Conservation (phyloP, 2,797 vertebrate species). For the Aplochiton taeniatus region DNA sequence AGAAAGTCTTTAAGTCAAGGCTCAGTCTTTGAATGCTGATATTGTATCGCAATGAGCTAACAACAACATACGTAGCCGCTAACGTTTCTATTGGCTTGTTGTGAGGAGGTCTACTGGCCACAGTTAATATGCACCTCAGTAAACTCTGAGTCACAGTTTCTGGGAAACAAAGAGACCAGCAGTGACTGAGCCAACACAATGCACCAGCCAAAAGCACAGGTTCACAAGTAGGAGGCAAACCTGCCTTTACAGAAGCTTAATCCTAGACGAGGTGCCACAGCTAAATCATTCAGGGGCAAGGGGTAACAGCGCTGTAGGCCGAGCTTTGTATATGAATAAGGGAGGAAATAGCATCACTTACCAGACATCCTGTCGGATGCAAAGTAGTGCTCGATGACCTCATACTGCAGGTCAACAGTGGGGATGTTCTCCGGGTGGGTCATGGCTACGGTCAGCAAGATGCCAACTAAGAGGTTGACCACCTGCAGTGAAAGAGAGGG, state of each 20-base stretch:
- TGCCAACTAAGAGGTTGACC: slow-evolving; percentile 95
- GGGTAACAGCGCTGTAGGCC: background rate
- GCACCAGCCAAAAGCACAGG: slow-evolving; percentile 14
- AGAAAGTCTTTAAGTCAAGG: background rate
- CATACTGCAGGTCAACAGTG: slow-evolving; percentile 93
- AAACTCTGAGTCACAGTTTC: slow-evolving; percentile 47
- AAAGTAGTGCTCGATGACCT: slow-evolving; percentile 97
- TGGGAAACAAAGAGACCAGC: slow-evolving; percentile 33
- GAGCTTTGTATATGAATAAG: background rate
- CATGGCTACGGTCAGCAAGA: slow-evolving; percentile 94
- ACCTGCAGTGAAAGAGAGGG: slow-evolving; percentile 74
- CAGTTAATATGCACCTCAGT: no score
- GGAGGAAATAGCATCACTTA: slow-evolving; percentile 54
- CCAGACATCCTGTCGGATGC: slow-evolving; percentile 95
- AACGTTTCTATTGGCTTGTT: slow-evolving; percentile 27
- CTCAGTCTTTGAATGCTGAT: slow-evolving; percentile 32
- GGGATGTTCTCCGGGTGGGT: slow-evolving; percentile 95
- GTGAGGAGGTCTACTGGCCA: slow-evolving; percentile 32
- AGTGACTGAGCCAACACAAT: slow-evolving; percentile 28
- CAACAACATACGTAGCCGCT: background rate
- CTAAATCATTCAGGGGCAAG: background rate
- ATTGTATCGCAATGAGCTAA: slow-evolving; percentile 30
- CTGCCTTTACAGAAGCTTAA: no score
- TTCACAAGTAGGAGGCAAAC: no score
- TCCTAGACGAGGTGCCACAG: no score